Percentiles rank a stretch among this genome's conserved stretches.
These are phyloP conservation scores for Scaptomyza cyrtandrae DNA, from an alignment of 2,888 invertebrate species.

Conservation along the genomic window DNA sequence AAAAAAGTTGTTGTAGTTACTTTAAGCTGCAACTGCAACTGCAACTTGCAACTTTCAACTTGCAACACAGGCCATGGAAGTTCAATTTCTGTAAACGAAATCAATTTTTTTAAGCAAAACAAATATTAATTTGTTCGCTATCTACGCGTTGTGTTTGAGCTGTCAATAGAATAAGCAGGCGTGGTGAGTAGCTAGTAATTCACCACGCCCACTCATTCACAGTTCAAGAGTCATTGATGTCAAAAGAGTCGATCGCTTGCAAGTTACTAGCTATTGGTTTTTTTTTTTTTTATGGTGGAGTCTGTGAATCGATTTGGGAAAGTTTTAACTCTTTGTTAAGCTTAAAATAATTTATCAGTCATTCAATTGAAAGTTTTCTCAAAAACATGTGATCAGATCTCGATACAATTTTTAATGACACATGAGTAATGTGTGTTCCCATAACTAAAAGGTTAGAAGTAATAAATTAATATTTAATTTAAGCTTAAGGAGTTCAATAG, in stretches of 20 bases:
- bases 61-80: constrained; percentile 32
- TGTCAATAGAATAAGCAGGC: constrained; percentile 21
- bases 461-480: too few relatives aligned
- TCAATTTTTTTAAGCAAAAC: constrained; percentile 27
- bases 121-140: too few relatives aligned
- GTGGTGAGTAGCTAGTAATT: not conserved
- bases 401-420: too few relatives aligned
- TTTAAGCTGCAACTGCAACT: constrained; percentile 7
- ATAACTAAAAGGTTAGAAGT: too few relatives aligned
- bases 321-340: too few relatives aligned
- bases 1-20: not conserved
- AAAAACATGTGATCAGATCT: too few relatives aligned
- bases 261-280: not conserved
- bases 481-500: too few relatives aligned
- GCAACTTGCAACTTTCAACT: constrained; percentile 11
- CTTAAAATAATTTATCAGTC: too few relatives aligned
- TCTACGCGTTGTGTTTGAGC: constrained; percentile 1
- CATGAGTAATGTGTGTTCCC: too few relatives aligned
- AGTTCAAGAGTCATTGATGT: not conserved
- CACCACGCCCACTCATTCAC: constrained; percentile 21
- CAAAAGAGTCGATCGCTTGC: not conserved
- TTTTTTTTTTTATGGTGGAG: not conserved
- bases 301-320: not conserved
- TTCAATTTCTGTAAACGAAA: constrained; percentile 31
- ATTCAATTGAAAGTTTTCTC: too few relatives aligned